Conservation (phyloP, 1,140 invertebrate genomes). For the Macrotrachela quadricornifera region DNA sequence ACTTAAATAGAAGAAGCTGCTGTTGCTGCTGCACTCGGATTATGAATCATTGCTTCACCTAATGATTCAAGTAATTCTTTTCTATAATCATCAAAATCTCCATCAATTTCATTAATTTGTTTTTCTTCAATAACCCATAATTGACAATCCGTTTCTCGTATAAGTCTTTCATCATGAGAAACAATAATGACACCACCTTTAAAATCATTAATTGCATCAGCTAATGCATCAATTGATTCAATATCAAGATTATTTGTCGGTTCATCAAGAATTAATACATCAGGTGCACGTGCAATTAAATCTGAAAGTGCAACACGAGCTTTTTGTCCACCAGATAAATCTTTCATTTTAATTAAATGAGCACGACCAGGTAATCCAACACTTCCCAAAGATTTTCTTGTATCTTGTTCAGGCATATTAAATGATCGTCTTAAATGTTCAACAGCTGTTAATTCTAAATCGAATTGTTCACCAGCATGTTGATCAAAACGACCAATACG, state of each 20-base stretch:
- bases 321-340: constrained; percentile 92
- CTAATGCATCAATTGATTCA: constrained; percentile 92
- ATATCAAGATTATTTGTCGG: constrained; percentile 96
- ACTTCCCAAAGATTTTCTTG: constrained; percentile 72
- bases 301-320: constrained; percentile 82
- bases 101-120: constrained; percentile 81
- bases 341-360: constrained; percentile 89
- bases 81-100: constrained; percentile 94
- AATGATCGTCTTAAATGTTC: constrained; percentile 69
- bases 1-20: background rate
- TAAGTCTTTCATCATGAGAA: constrained; percentile 91
- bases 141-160: constrained; percentile 81
- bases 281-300: constrained; percentile 69
- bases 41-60: constrained; percentile 43
- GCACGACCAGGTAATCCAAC: constrained; percentile 81
- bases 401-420: constrained; percentile 75
- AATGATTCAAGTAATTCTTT: constrained; percentile 78
- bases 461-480: constrained; percentile 91
- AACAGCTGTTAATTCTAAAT: constrained; percentile 72
- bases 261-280: constrained; percentile 88
- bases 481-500: constrained; percentile 92
- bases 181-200: constrained; percentile 94
- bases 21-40: constrained; percentile 9
- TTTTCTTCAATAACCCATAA: constrained; percentile 90
- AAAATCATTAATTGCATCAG: constrained; percentile 86